Base-by-base conservation (phyloP, 2,888 invertebrate genomes). In the Trichopria drosophilae region DNA sequence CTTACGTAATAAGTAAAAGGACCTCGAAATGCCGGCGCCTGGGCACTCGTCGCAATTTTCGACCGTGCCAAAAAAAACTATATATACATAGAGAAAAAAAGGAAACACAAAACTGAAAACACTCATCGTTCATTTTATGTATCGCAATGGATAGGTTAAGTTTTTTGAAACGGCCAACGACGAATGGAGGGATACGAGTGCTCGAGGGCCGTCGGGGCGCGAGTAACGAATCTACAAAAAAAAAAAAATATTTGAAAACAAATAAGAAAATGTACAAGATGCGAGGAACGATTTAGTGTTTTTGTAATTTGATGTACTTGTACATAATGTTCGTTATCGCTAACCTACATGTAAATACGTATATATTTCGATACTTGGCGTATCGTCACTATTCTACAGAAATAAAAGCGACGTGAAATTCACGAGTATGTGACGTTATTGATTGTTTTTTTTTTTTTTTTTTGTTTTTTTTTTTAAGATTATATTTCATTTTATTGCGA, bases 231-330 rank as follows among this genome's bases (percentile, higher is more conserved):
- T n/a, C n/a, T n/a, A n/a, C n/a, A n/a, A n/a, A n/a, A n/a, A n/a
- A n/a, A n/a, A n/a, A n/a, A n/a, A n/a, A n/a, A n/a, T n/a, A n/a
- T n/a, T n/a, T n/a, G n/a, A n/a, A n/a, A n/a, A n/a, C n/a, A n/a
- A 56, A 41, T 49, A 42, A 58, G 53, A 59, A 60, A 61, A 49
- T 59, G 56, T 60, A 59, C 66, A 67, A 65, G 60, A 48, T 64
- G 62, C 59, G 65, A 57, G 61, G 59, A 64, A 63, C 62, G 59
- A 65, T 58, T 67, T 64, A 65, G 57, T 67, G 62, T 64, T 59
- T 72, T 71, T 71, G 71, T 69, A 71, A 70, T 68, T 73, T 64
- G 64, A 63, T 73, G 71, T 73, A 53, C 62, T 67, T 71, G 71
- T 71, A 74, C 67, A 74, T 73, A 74, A 65, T 60, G 62, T 63